These are phyloP conservation scores for Ametastegia equiseti DNA, from an alignment of 2,888 invertebrate species.

Conservation along the genomic window DNA sequence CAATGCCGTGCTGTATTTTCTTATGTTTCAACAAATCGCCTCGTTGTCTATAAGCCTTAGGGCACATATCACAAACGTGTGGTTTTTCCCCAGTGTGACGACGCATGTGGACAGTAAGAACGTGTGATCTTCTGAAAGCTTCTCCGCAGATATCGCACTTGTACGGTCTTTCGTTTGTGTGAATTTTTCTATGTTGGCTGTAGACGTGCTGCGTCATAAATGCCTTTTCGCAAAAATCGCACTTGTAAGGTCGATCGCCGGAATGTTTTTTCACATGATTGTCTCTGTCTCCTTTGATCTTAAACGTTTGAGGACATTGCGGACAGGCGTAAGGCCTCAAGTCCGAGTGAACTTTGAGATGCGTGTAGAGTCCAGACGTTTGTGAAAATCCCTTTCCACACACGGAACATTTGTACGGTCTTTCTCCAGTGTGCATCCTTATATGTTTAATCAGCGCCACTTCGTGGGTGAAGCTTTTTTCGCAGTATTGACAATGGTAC, in stretches of 20 bases:
- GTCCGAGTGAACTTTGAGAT: conserved; percentile 55
- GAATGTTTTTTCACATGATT: conserved; percentile 56
- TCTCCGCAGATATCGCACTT: conserved; percentile 48
- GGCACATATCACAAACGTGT: conserved; percentile 54
- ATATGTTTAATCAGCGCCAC: conserved; percentile 55
- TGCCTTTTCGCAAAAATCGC: conserved; percentile 55
- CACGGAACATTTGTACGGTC: conserved; percentile 45
- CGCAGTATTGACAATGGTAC: conserved; percentile 55
- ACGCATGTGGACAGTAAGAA: conserved; percentile 46
- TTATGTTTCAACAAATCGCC: conserved; percentile 56
- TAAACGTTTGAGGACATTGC: conserved; percentile 54
- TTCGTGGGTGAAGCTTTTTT: conserved; percentile 53
- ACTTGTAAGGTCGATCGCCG: conserved; percentile 56
- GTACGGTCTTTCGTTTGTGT: conserved; percentile 47
- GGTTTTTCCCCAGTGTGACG: conserved; percentile 52
- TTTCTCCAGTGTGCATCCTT: conserved; percentile 56
- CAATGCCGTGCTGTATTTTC: conserved; percentile 52
- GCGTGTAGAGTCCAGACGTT: conserved; percentile 55
- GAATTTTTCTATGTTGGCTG: conserved; percentile 52
- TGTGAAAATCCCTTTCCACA: conserved; percentile 54
- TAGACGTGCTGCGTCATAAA: conserved; percentile 58
- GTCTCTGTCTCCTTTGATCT: conserved; percentile 56
- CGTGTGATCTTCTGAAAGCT: conserved; percentile 47
- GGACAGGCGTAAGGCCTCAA: conserved; percentile 53
- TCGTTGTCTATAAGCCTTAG: conserved; percentile 55